Evolutionary conservation across 2,888 invertebrate genomes (phyloP), one percentile per base, ranked within the genome.

Genomic region (Hyppa rectilinea): DNA sequence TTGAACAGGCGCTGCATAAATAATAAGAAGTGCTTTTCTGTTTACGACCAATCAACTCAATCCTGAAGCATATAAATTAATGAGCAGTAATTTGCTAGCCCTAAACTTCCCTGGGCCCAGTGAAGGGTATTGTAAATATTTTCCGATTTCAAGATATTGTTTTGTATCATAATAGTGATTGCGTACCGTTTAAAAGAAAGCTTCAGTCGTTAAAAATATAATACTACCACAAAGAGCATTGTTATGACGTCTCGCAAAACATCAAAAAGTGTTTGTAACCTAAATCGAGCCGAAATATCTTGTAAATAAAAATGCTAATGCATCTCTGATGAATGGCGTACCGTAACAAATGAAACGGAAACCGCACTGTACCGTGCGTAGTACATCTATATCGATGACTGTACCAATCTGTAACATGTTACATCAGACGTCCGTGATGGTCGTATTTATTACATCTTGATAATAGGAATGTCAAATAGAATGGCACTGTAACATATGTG

Each of bases 251-350:
- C 60, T 66, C 59, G 20, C 23, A 58, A 69, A 73, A 76, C 66
- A 67, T 74, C 66, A 81, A 82, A 81, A 81, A 71, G 72, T 65
- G 75, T 73, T 80, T 78, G 58, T 74, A 67, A 76, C 68, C 70
- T 81, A 81, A 80, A 85, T 78, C 75, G 79, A 82, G 69, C 40
- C 82, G 79, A 85, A 82, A 80, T 82, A 82, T 84, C 81, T 83
- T 80, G 74, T 81, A 72, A 79, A 79, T 75, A 79, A 81, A 82
- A 72, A 73, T 23, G 29, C 20, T 60, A 60, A 81, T 69, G 66
- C 56, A 47, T 71, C 17, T 66, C 38, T 47, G 56, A 72, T 78
- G 67, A 78, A 72, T 82, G 61, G 68, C 65, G 56, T 49, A 50
- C 58, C 34, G 43, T 45, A n/a, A 45, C 31, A 55, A 81, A 70